Evolutionary conservation across 2,113 vertebrate genomes (phyloP).

Genomic region (Tylochromis polylepis): DNA sequence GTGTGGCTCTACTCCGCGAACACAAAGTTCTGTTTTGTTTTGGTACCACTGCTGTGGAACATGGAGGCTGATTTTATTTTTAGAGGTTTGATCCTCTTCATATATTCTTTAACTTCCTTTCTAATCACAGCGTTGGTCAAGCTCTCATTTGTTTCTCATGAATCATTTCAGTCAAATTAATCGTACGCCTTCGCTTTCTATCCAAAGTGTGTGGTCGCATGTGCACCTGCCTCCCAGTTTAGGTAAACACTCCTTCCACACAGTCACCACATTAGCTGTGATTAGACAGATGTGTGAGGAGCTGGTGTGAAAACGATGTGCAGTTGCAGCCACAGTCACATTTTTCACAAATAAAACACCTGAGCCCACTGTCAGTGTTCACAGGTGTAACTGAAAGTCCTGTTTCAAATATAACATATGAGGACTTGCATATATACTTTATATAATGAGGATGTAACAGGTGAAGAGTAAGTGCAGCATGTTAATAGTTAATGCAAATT

Average conservation of each 20-base stretch:
- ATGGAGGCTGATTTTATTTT: neutral
- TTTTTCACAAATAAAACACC: neutral
- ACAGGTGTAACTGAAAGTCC: neutral
- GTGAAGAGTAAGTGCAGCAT: neutral
- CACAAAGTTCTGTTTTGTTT: neutral
- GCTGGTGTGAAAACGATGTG: neutral
- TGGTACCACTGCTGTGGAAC: neutral
- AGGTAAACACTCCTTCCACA: neutral
- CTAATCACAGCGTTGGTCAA: neutral
- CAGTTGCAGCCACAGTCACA: neutral
- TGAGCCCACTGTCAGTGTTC: neutral
- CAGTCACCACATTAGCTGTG: neutral
- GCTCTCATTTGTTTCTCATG: neutral
- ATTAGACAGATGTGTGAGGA: neutral
- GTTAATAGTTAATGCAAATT: neutral
- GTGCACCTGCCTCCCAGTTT: neutral
- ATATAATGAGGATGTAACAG: neutral
- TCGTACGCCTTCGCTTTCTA: neutral
- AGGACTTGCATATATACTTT: neutral
- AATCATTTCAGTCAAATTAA: neutral
- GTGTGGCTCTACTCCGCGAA: rapidly evolving
- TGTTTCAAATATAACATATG: neutral
- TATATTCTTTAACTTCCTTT: neutral
- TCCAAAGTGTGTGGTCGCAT: conserved; percentile 9
- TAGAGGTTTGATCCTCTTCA: neutral